These are phyloP conservation scores for Arenaria interpres DNA, from an alignment of 2,113 vertebrate species.

Conservation along the genomic window DNA sequence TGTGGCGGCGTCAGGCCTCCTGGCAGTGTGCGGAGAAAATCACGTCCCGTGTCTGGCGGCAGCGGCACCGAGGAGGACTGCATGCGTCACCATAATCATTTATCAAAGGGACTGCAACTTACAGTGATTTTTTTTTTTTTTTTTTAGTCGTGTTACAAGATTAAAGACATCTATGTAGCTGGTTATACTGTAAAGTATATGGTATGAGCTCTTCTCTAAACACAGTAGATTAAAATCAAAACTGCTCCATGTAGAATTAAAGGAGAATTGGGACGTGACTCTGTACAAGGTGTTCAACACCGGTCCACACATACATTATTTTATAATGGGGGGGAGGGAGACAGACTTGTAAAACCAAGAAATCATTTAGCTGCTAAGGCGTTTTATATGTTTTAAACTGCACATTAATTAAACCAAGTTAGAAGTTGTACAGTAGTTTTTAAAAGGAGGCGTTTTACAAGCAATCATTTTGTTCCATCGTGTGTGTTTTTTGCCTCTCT, in stretches of 20 bases:
- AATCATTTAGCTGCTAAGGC: slow-evolving; percentile 49
- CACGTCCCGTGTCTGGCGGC: not conserved
- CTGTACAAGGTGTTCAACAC: not conserved
- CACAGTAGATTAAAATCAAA: slow-evolving; percentile 57
- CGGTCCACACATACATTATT: not conserved
- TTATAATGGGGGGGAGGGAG: slow-evolving; percentile 14
- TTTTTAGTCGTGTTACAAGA: not conserved
- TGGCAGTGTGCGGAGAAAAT: not conserved
- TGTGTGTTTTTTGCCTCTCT: slow-evolving; percentile 18
- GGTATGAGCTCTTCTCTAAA: slow-evolving; percentile 58
- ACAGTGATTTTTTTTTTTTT: slow-evolving; percentile 35
- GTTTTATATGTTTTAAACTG: slow-evolving; percentile 66
- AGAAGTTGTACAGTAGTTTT: slow-evolving; percentile 31
- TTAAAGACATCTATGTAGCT: slow-evolving; percentile 65
- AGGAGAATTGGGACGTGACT: not conserved
- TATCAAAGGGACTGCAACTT: slow-evolving; percentile 63
- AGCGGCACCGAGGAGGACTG: slow-evolving; percentile 59
- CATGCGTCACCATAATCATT: slow-evolving; percentile 70
- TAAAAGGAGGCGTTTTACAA: slow-evolving; percentile 39
- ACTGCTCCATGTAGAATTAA: slow-evolving; percentile 65
- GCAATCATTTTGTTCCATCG: not conserved
- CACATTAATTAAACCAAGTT: slow-evolving; percentile 47
- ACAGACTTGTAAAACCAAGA: not conserved
- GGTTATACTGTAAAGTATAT: slow-evolving; percentile 63
- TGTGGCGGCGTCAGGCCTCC: not conserved